These are phyloP conservation scores for Heliconius sara DNA, from an alignment of 2,888 invertebrate genomes.

Conservation along the genomic window DNA sequence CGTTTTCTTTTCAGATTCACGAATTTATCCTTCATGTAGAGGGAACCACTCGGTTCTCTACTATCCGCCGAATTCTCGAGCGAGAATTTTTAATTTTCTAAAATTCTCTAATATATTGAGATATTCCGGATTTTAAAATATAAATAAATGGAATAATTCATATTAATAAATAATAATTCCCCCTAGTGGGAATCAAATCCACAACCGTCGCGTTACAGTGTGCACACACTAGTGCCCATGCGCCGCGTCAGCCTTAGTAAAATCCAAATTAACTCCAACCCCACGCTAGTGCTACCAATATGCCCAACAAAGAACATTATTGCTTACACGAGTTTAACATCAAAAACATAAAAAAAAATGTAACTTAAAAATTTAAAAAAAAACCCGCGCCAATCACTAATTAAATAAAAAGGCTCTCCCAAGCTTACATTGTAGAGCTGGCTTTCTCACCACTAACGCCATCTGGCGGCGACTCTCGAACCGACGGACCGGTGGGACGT, in stretches of 20 bases:
- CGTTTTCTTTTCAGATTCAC: no score
- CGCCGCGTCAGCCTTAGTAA: no score
- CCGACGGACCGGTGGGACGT: slow-evolving; percentile 70
- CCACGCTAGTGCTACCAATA: background rate
- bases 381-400: background rate
- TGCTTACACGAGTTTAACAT: no score
- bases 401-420: background rate
- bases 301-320: background rate
- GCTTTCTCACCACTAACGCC: slow-evolving; percentile 58
- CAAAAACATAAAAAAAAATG: background rate
- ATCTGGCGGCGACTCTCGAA: slow-evolving; percentile 62
- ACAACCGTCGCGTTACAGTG: background rate
- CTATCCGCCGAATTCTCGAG: no score
- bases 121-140: no score
- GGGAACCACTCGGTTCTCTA: no score
- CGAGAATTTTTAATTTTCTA: no score
- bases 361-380: background rate
- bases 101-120: no score
- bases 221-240: background rate
- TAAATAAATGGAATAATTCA: no score
- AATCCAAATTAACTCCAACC: background rate
- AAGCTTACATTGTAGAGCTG: background rate
- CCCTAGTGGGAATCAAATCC: no score
- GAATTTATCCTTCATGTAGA: no score
- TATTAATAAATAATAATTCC: no score